A percentile compares a stretch with the other conserved stretches of the same genome.
phyloP scores from a whole-genome alignment of 2,888 invertebrate genomes.

The Deilephila porcellus region DNA sequence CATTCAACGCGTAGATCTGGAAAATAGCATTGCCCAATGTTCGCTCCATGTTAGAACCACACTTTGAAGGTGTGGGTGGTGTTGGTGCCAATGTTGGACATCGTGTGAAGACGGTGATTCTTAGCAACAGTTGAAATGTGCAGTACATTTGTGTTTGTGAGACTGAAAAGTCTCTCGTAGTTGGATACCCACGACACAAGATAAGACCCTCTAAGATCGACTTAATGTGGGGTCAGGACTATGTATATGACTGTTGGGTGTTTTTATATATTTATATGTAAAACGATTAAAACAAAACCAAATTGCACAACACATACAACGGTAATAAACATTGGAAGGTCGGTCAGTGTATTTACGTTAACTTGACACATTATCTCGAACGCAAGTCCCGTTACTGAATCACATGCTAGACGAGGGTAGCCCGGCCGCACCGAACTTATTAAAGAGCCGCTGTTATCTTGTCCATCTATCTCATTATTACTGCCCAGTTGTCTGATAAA shows the following conservation, averaged over 20 bases:
- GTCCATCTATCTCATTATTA: slow-evolving; percentile 32
- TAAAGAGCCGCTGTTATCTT: slow-evolving; percentile 30
- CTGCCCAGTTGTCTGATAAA: slow-evolving; percentile 22
- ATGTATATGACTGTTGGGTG: no score
- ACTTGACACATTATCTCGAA: slow-evolving; percentile 31
- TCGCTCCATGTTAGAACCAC: no score
- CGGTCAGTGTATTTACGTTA: slow-evolving; percentile 19
- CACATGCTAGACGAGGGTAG: slow-evolving; percentile 32
- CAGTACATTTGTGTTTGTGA: neutral
- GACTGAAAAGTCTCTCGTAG: no score
- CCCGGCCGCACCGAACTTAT: slow-evolving; percentile 27
- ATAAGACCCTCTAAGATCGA: no score
- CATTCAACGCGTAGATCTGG: no score
- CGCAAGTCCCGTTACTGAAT: slow-evolving; percentile 26
- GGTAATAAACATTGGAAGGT: slow-evolving; percentile 7
- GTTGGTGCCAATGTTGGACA: no score
- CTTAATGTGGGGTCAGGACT: no score
- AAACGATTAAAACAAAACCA: neutral
- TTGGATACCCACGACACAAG: no score
- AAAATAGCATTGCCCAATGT: no score
- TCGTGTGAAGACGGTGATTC: neutral
- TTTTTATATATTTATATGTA: no score
- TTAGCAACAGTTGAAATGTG: neutral
- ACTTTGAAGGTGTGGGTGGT: no score
- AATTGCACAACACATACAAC: neutral